Evolutionary conservation across 2,797 vertebrate species (phyloP), one percentile per base, ranked within the genome.

Genomic region (Sebastes oblongus): DNA sequence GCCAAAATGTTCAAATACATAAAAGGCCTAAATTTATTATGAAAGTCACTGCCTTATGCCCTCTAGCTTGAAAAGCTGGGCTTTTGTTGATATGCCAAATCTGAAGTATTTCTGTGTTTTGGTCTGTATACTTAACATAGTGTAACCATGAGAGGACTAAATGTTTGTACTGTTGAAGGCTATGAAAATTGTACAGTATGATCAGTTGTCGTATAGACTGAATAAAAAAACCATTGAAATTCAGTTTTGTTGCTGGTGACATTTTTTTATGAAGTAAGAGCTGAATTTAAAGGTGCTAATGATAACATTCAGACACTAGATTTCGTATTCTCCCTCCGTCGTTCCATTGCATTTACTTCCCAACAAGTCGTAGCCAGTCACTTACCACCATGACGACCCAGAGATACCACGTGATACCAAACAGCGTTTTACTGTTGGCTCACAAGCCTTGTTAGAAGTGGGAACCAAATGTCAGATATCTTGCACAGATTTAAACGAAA

Each of bases 41-140:
- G 25, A 71, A 82, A 86, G 81, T 87, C 61, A 82, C 76, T 94
- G 93, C 93, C 94, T 95, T 93, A 93, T 24, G 75, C 86, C 78
- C 55, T 84, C 12, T 83, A 65, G 89, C 84, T 91, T 88, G 25
- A 78, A 89, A 93, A 91, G 85, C 87, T 54, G 78, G 84, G 76
- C 83, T 87, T 91, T 84, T 81, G 79, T 89, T 86, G 58, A 87
- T 65, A 90, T 88, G 86, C 86, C 88, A 92, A 92, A 93, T 90
- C 73, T 75, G 74, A 91, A 86, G 61, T 59, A 66, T 83, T 80
- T 80, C 13, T 75, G 58, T 89, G 72, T 67, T 64, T 66, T 32
- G 78, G 70, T 74, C 42, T 82, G 74, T 91, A 67, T 74, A 77
- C 58, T 24, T 84, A 84, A 78, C 80, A 78, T 86, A 72, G 42